These are phyloP conservation scores for Ceratothoa steindachneri DNA, from an alignment of 2,888 invertebrate genomes.

Conservation along the genomic window DNA sequence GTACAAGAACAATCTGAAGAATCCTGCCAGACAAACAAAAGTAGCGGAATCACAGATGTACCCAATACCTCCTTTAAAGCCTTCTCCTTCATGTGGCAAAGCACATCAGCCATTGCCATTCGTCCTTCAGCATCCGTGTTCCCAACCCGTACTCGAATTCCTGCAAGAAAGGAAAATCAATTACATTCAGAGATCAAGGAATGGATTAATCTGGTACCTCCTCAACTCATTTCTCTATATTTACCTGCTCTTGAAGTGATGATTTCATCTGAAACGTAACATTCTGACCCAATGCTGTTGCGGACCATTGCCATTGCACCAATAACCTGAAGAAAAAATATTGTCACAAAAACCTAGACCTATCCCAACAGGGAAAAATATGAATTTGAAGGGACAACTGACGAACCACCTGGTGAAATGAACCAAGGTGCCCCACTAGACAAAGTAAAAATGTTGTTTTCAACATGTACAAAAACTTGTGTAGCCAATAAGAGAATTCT, in stretches of 20 bases:
- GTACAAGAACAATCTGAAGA: no score
- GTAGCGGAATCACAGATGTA: no score
- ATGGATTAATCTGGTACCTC: neutral
- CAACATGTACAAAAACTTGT: no score
- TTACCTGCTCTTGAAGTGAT: slow-evolving; percentile 72
- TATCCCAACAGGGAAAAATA: no score
- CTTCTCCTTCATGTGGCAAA: slow-evolving; percentile 69
- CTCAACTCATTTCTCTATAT: no score
- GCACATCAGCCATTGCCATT: slow-evolving; percentile 85
- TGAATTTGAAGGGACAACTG: no score
- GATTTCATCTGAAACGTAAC: slow-evolving; percentile 86
- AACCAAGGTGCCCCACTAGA: no score
- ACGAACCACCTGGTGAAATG: no score
- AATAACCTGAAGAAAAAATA: slow-evolving; percentile 63
- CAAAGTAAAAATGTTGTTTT: no score
- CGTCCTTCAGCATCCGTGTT: slow-evolving; percentile 96
- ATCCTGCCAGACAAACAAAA: no score
- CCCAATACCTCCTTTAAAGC: slow-evolving; percentile 63
- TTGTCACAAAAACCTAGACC: neutral
- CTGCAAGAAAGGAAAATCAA: no score
- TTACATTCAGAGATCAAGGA: neutral
- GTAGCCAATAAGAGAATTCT: no score
- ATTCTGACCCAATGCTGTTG: slow-evolving; percentile 82
- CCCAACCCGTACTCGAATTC: slow-evolving; percentile 72
- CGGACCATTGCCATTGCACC: slow-evolving; percentile 80